Evolutionary conservation across 2,797 vertebrate species (phyloP).

Genomic region (Prunella strophiata): DNA sequence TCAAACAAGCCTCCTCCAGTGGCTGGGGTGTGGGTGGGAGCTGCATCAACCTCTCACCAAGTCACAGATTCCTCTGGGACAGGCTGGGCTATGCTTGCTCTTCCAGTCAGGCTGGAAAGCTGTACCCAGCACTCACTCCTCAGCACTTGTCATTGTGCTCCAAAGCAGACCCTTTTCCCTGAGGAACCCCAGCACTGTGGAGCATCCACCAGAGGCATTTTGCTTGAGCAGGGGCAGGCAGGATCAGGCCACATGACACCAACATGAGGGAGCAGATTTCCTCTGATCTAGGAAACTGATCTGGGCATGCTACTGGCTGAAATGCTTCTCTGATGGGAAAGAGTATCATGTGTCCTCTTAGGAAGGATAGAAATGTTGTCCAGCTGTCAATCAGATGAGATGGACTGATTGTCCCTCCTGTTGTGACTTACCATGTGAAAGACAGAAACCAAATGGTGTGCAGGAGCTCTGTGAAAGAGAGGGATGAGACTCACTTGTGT

Average conservation of each 20-base stretch:
- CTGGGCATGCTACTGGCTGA: neutral
- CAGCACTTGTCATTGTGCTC: neutral
- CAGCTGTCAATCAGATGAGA: neutral
- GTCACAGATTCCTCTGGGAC: neutral
- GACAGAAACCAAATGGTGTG: neutral
- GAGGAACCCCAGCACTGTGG: neutral
- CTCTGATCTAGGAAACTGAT: slow-evolving; percentile 38
- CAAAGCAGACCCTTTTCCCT: slow-evolving; percentile 6
- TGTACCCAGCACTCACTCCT: neutral
- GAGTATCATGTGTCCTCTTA: neutral
- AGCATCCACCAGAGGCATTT: slow-evolving; percentile 9
- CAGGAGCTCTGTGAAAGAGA: neutral
- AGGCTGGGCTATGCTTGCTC: neutral
- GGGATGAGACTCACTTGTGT: neutral
- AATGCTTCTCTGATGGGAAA: neutral
- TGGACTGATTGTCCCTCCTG: neutral
- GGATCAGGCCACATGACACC: neutral
- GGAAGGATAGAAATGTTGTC: neutral
- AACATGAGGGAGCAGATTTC: neutral
- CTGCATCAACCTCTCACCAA: neutral
- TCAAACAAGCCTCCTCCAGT: neutral
- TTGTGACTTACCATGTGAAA: neutral
- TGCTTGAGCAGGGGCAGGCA: neutral
- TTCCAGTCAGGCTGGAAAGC: neutral
- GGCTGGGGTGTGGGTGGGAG: neutral